Conservation (phyloP, 2,113 vertebrate genomes). For the Empidonax traillii region DNA sequence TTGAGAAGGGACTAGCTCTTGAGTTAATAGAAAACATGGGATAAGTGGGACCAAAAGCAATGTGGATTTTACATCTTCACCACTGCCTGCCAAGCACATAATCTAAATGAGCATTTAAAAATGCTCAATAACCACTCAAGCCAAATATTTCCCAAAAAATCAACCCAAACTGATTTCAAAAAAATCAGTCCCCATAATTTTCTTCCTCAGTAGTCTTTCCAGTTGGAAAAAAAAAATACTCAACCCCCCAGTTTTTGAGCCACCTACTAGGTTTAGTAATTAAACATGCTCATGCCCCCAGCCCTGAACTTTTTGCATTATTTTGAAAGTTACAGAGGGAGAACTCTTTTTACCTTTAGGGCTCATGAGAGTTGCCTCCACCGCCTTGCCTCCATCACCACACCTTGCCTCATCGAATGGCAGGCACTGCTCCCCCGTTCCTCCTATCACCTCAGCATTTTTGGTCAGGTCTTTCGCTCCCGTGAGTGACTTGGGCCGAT, state of each 20-base stretch:
- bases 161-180: neutral
- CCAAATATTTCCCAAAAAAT: slow-evolving; percentile 14
- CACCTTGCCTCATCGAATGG: slow-evolving; percentile 96
- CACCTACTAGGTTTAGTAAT: neutral
- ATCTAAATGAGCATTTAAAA: slow-evolving; percentile 9
- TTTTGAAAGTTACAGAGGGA: neutral
- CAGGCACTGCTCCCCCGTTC: slow-evolving; percentile 94
- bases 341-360: slow-evolving; percentile 87
- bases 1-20: neutral
- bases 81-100: neutral
- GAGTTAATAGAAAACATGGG: neutral
- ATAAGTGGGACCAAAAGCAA: neutral
- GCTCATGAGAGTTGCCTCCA: slow-evolving; percentile 93
- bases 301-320: neutral
- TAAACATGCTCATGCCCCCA: neutral
- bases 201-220: neutral
- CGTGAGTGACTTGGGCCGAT: slow-evolving; percentile 82
- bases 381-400: slow-evolving; percentile 93
- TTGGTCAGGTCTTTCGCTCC: slow-evolving; percentile 88
- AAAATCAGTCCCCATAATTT: neutral
- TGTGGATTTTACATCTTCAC: neutral
- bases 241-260: neutral
- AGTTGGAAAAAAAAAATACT: neutral
- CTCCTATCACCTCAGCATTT: slow-evolving; percentile 90
- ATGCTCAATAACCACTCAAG: neutral